Conservation (phyloP, 2,113 vertebrate genomes). For the Heptranchias perlo region DNA sequence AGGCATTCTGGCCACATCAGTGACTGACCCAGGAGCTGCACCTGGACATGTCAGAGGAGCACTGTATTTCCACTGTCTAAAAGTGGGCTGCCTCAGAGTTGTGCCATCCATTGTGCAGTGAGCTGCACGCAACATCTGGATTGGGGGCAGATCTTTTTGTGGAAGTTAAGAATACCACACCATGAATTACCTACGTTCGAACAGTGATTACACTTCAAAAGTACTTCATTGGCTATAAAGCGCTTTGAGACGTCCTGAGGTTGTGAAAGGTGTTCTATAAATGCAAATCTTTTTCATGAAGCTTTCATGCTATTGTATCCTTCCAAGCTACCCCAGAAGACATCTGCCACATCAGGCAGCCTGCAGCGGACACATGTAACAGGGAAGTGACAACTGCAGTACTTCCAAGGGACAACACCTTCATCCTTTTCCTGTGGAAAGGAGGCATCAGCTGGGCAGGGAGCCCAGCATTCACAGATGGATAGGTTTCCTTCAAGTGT, state of each 20-base stretch:
- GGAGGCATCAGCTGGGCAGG: neutral
- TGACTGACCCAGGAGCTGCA: neutral
- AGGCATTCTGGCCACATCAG: neutral
- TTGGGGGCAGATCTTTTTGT: neutral
- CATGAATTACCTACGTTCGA: neutral
- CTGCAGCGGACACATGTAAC: neutral
- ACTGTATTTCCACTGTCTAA: neutral
- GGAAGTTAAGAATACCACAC: neutral
- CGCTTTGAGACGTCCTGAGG: neutral
- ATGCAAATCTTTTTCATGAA: neutral
- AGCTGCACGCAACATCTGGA: neutral
- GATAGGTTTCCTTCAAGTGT: neutral
- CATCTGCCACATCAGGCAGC: neutral
- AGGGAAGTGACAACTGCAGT: neutral
- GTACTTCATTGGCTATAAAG: neutral
- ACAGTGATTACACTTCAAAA: neutral
- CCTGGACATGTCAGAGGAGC: neutral
- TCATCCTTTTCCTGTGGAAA: neutral
- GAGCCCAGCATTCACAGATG: neutral
- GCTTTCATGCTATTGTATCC: neutral
- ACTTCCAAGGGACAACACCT: neutral
- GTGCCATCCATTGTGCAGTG: neutral
- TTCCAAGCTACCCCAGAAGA: neutral
- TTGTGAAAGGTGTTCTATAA: neutral
- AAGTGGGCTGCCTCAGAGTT: neutral